Percentiles rank a stretch among this genome's conserved stretches.
phyloP scores from a whole-genome alignment of 1,140 invertebrate genomes.

The Condylostylus longicornis region DNA sequence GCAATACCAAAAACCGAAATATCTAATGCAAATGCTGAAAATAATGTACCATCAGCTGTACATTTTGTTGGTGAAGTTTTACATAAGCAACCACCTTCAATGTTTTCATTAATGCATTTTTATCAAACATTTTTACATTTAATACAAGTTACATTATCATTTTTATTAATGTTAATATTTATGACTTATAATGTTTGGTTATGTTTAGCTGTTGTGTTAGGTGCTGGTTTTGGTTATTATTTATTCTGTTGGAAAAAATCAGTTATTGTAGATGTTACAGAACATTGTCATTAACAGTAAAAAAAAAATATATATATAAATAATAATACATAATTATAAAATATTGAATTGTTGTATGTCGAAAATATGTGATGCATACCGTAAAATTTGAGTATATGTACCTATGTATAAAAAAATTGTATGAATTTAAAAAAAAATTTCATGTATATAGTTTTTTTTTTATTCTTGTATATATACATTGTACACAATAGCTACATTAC shows the following conservation, averaged over 20 bases:
- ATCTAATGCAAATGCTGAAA: not conserved
- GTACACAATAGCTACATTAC: too few species aligned
- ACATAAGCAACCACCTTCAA: constrained; percentile 57
- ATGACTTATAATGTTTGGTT: constrained; percentile 98
- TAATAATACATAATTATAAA: too few species aligned
- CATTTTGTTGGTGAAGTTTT: constrained; percentile 52
- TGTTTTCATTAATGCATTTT: constrained; percentile 64
- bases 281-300: constrained; percentile 79
- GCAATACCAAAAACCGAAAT: constrained; percentile 50
- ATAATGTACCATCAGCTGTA: not conserved
- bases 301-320: too few species aligned
- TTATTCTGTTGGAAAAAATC: constrained; percentile 87
- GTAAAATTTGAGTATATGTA: too few species aligned
- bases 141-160: constrained; percentile 77
- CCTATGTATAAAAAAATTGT: too few species aligned
- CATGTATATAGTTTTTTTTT: too few species aligned
- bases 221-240: constrained; percentile 81
- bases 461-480: too few species aligned
- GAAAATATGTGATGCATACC: too few species aligned
- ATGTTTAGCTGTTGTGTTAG: constrained; percentile 76
- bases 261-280: constrained; percentile 78
- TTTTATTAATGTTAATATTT: constrained; percentile 93
- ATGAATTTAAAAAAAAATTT: too few species aligned
- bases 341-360: too few species aligned
- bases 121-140: constrained; percentile 80